Evolutionary conservation across 2,888 invertebrate species (phyloP), one percentile per base, ranked within the genome.

Genomic region (Carabus problematicus): DNA sequence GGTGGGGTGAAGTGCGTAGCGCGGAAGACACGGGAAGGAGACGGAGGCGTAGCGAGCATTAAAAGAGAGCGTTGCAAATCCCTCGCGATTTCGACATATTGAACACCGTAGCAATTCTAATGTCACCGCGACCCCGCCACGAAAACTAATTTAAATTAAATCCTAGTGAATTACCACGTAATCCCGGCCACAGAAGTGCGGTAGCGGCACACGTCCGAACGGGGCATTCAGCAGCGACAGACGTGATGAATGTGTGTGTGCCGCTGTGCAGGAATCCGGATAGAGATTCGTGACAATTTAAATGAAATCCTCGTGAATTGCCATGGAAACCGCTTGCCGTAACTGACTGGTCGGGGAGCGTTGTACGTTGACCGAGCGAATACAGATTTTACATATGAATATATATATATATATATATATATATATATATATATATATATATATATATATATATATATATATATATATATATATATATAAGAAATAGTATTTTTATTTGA

Each of bases 111-210:
- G 75, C 77, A 76, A 76, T 77, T 76, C 77, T 77, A 77, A 78
- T 76, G 77, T 76, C 75, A 73, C 77, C 77, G 74, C 77, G 76
- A 74, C 76, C 77, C 77, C 75, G 77, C 77, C 80, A 76, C 79
- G 80, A 80, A 88, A 88, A 88, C 88, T 88, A 88, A 88, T 88
- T 88, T 88, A 88, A 88, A 88, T 88, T 88, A 88, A 88, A 88
- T 88, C 88, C 88, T 87, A 87, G 87, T 87, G 88, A 88, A 88
- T 88, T 88, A 87, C 88, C 87, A 79, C 79, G 77, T 73, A 72
- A 72, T 70, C 72, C 70, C 47, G 63, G 47, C 55, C 64, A 52
- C 71, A 63, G 72, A 76, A 68, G 61, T 55, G 43, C 43, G 8
- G 64, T 71, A 76, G 76, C 76, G 75, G 75, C 68, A 60, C 61